A percentile compares a stretch with the other conserved stretches of the same genome.
phyloP scores from a whole-genome alignment of 2,113 vertebrate genomes.

The Mesembrinibis cayennensis region DNA sequence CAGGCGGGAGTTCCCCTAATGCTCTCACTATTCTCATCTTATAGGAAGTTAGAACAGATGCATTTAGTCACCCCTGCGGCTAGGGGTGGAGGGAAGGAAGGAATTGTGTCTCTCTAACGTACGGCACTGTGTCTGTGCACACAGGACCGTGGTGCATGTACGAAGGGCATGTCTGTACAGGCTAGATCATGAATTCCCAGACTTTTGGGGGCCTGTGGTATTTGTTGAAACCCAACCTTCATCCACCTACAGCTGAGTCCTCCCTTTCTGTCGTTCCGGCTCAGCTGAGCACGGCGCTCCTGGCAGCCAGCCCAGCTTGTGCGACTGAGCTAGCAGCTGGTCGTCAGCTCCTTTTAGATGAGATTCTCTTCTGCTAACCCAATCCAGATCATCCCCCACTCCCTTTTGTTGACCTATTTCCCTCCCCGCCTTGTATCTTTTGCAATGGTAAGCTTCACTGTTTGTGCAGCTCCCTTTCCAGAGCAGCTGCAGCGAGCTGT shows the following conservation, averaged over 20 bases:
- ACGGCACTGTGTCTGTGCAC: not conserved
- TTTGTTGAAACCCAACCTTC: slow-evolving; percentile 66
- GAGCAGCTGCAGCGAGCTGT: not conserved
- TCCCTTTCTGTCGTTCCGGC: slow-evolving; percentile 15
- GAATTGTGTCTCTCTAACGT: not conserved
- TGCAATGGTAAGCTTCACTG: not conserved
- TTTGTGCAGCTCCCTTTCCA: not conserved
- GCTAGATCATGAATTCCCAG: slow-evolving; percentile 42
- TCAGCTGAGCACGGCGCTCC: not conserved
- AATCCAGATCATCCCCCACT: not conserved
- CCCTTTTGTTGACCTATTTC: not conserved
- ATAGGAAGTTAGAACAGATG: not conserved
- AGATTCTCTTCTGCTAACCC: slow-evolving; percentile 12
- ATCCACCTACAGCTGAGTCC: slow-evolving; percentile 52
- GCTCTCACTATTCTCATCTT: not conserved
- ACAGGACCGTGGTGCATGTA: not conserved
- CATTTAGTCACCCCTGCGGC: not conserved
- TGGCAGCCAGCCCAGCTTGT: slow-evolving; percentile 29
- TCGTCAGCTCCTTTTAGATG: slow-evolving; percentile 37
- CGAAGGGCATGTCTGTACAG: not conserved
- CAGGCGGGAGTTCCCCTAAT: not conserved
- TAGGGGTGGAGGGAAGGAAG: not conserved
- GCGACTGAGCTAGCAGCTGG: slow-evolving; percentile 26
- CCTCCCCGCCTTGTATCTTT: not conserved
- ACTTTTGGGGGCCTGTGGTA: slow-evolving; percentile 65